A percentile compares a stretch with the other conserved stretches of the same genome.
These are phyloP conservation scores for Pampus argenteus DNA, from an alignment of 2,797 vertebrate genomes.

Conservation along the genomic window DNA sequence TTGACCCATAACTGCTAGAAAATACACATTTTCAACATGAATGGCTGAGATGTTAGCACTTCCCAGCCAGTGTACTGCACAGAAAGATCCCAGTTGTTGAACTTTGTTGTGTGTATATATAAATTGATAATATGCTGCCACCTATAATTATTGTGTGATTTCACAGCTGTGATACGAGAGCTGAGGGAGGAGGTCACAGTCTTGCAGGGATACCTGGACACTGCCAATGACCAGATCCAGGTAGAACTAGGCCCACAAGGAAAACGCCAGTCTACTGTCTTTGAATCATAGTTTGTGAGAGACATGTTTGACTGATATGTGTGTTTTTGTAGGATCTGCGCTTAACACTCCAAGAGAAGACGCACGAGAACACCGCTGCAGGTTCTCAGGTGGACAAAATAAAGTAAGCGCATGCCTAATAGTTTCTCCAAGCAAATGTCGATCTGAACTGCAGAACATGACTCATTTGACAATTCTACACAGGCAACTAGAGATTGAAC, in stretches of 20 bases:
- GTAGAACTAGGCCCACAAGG: constrained; percentile 62
- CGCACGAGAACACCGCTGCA: constrained; percentile 41
- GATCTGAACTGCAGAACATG: background rate
- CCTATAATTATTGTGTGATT: background rate
- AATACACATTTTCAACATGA: background rate
- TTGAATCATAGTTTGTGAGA: background rate
- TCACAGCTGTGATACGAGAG: constrained; percentile 81
- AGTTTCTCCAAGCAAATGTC: background rate
- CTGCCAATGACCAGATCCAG: constrained; percentile 86
- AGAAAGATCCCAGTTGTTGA: background rate
- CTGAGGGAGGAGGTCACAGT: constrained; percentile 78
- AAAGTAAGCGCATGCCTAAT: constrained; percentile 62
- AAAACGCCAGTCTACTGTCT: fast-evolving
- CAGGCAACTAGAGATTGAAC: constrained; percentile 83
- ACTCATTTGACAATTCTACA: constrained; percentile 40
- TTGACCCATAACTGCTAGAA: background rate
- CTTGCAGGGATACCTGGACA: constrained; percentile 84
- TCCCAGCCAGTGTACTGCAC: background rate
- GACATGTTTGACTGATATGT: background rate
- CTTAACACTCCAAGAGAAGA: constrained; percentile 70
- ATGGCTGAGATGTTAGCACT: background rate
- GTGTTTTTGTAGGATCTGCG: constrained; percentile 78
- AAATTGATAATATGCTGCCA: background rate
- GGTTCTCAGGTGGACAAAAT: constrained; percentile 67
- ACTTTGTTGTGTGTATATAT: background rate